Conservation (phyloP, 2,113 vertebrate genomes). For the Azemiops feae region DNA sequence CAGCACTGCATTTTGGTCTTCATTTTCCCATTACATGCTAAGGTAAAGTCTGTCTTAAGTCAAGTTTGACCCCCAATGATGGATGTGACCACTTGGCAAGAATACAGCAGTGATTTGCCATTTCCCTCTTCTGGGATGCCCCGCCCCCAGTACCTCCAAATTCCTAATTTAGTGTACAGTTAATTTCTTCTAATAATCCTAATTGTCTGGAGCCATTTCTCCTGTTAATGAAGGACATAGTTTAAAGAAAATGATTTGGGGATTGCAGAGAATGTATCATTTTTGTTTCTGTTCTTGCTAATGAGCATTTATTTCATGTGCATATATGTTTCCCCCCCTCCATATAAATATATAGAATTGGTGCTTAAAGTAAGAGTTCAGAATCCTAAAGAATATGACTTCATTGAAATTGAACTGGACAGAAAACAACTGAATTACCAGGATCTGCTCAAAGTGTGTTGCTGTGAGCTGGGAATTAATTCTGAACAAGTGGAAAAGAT, state of each 20-base stretch:
- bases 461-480: conserved; percentile 80
- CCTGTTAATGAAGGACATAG: background rate
- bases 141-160: background rate
- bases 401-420: conserved; percentile 89
- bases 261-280: background rate
- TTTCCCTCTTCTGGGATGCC: background rate
- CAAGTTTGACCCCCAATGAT: background rate
- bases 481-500: conserved; percentile 85
- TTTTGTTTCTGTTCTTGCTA: background rate
- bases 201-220: background rate
- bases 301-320: background rate
- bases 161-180: background rate
- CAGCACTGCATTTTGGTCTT: background rate
- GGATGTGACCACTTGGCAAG: background rate
- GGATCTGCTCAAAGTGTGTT: conserved; percentile 82
- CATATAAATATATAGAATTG: conserved; percentile 71
- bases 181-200: background rate
- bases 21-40: background rate
- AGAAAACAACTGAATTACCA: conserved; percentile 84
- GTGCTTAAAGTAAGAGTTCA: conserved; percentile 90
- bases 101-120: background rate
- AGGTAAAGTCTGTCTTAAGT: background rate
- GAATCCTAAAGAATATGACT: conserved; percentile 83
- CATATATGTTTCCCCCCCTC: background rate
- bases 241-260: background rate